These are phyloP conservation scores for Agrilus planipennis DNA, from an alignment of 1,140 invertebrate genomes.

Conservation along the genomic window DNA sequence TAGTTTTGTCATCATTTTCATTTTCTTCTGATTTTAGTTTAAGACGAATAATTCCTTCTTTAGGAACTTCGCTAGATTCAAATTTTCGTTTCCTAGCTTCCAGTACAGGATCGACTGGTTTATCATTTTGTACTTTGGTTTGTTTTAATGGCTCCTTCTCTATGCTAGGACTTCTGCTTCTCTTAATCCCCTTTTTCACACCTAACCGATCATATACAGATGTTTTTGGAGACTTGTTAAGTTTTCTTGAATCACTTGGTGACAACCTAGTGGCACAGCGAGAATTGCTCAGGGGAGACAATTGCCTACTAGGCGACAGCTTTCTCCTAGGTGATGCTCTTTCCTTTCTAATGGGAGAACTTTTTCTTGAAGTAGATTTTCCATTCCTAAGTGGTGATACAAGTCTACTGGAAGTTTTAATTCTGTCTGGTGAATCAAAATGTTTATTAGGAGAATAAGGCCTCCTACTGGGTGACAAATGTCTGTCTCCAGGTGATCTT, in stretches of 20 bases:
- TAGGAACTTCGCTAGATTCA: conserved; percentile 24
- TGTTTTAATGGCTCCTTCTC: conserved; percentile 11
- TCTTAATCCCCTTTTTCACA: not conserved
- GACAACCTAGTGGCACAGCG: no score
- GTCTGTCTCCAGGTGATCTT: not conserved
- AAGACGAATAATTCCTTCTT: conserved; percentile 29
- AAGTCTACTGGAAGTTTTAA: no score
- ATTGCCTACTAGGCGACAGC: no score
- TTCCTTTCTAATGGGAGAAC: not conserved
- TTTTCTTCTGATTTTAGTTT: conserved; percentile 20
- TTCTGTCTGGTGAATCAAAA: no score
- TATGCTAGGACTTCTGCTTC: conserved; percentile 3
- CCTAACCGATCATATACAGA: not conserved
- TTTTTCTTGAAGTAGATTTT: not conserved
- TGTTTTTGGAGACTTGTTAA: no score
- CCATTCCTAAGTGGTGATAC: not conserved
- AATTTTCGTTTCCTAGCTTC: conserved; percentile 30
- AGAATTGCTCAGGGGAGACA: no score
- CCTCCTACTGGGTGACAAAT: conserved; percentile 1
- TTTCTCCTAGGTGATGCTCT: not conserved
- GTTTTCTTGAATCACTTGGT: no score
- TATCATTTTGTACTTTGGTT: conserved; percentile 10
- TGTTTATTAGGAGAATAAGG: no score
- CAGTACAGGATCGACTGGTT: conserved; percentile 24
- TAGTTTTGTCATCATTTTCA: conserved; percentile 11